phyloP scores from a whole-genome alignment of 2,797 vertebrate species.

The Pterois miles region DNA sequence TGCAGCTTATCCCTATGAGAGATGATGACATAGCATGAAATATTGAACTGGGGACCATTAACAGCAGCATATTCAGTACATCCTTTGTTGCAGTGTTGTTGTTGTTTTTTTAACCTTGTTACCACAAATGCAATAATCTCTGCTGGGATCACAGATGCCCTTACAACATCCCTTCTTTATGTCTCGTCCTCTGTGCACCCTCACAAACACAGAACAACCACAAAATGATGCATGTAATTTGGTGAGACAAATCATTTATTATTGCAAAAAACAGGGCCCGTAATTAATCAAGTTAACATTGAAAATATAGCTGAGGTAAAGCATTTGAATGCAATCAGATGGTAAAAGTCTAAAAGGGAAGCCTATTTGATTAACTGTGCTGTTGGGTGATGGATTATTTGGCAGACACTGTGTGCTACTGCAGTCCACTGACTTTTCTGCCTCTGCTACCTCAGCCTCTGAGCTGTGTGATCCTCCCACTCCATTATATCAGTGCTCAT shows the following conservation, averaged over 20 bases:
- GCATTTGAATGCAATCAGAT: slow-evolving; percentile 35
- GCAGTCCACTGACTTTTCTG: slow-evolving; percentile 21
- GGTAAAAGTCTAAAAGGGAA: background rate
- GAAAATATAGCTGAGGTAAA: background rate
- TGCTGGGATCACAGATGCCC: too few relatives aligned
- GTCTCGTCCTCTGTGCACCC: too few relatives aligned
- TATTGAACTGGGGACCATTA: slow-evolving; percentile 8
- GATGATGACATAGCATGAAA: slow-evolving; percentile 70
- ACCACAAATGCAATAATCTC: background rate
- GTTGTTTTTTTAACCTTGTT: background rate
- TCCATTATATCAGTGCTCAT: slow-evolving; percentile 55
- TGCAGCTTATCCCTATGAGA: background rate
- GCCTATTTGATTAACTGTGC: slow-evolving; percentile 27
- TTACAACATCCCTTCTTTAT: too few relatives aligned
- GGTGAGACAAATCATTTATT: background rate
- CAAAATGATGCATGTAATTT: too few relatives aligned
- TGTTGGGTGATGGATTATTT: slow-evolving; percentile 18
- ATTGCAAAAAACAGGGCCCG: background rate
- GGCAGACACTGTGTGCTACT: slow-evolving; percentile 20
- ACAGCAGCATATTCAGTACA: background rate
- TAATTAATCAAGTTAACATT: background rate
- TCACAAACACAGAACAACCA: too few relatives aligned
- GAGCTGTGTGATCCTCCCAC: slow-evolving; percentile 60
- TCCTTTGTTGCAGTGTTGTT: background rate
- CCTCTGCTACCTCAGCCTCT: slow-evolving; percentile 25